Base-by-base conservation (phyloP, 2,888 invertebrate genomes). In the Aleiodes testaceus region DNA sequence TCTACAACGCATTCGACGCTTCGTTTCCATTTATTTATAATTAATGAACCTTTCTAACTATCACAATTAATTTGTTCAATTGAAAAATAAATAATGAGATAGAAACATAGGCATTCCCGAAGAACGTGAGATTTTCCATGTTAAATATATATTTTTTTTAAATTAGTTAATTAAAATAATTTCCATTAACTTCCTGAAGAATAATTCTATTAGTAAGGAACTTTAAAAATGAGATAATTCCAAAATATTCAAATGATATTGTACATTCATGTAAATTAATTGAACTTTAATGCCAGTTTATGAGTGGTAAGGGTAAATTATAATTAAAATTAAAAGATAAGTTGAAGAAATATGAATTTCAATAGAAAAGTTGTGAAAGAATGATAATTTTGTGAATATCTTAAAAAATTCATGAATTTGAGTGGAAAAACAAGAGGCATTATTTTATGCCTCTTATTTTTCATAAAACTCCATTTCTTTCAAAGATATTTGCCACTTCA, bases 261-360 rank as follows among this genome's bases (percentile, higher is more conserved):
- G 85, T 84, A 85, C 81, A 85, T 85, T 84, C 77, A 75, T 85
- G 84, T 85, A 84, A 81, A 73, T 80, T 80, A 81, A 68, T 78
- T 78, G 74, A 77, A 78, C 75, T 79, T 80, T 75, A 79, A 83
- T 81, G 83, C 82, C 83, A 83, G 83, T 84, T 81, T 74, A 66
- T 59, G 63, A 69, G 69, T 67, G 47, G 52, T 18, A 73, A 72
- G 66, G 50, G 65, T 67, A 53, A 44, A 64, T 44, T 45, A 69
- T 63, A 42, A 63, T 69, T 63, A 52, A 63, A 69, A 69, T 63
- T 50, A 44, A 16, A 26, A 2, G 3, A 30, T 64, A 26, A 64
- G 47, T 64, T 3, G 47, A 26, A 64, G 14, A 16, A 50, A 20
- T 50, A 18, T 50, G 14, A 50, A 50, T 47, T 64, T 55, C 11